Base-by-base conservation (phyloP, 2,113 vertebrate species). In the Abramis brama region DNA sequence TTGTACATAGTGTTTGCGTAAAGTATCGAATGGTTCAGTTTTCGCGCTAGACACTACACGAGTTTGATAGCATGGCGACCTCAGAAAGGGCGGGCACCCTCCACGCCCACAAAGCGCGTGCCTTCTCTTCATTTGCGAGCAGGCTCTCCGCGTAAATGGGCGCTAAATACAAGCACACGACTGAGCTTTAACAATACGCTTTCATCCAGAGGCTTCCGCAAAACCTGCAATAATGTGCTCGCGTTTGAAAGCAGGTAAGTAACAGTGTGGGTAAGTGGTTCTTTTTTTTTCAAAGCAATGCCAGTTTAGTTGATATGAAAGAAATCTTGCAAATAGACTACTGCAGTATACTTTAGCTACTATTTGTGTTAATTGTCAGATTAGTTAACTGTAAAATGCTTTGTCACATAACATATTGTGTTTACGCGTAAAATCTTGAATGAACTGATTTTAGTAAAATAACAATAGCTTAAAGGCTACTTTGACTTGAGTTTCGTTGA, bases 101-200 rank as follows among this genome's bases (percentile, higher is more conserved):
- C 15, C 13, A 89, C 93, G 91, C 94, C 95, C 93, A 91, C 92
- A 62, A 66, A 27, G 83, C 84, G 74, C 78, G 79, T 84, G 89
- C 84, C n/a, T 86, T 88, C 8, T 85, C 89, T 84, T 88, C 88
- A 91, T 68, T 89, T 88, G 92, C 89, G 85, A 80, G 70, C 17
- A 45, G 83, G 88, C 78, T 87, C 85, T 84, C 75, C 85, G 89
- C 17, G 64, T 85, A 87, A 91, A 90, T 92, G 89, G 92, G 93
- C 93, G 93, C 91, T 90, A 84, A 90, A 89, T 92, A 85, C 91
- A 86, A 93, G 45, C 78, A 62, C 83, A 79, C 27, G 82, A 15
- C 84, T 30, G 91, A 62, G 59, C 86, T 84, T 71, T 83, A 55
- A n/a, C 66, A 70, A 27, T 84, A 82, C 84, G 77, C 68, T 45